Evolutionary conservation across 2,888 invertebrate genomes (phyloP), one percentile per base, ranked within the genome.

Genomic region (Ommatoiulus sabulosus): DNA sequence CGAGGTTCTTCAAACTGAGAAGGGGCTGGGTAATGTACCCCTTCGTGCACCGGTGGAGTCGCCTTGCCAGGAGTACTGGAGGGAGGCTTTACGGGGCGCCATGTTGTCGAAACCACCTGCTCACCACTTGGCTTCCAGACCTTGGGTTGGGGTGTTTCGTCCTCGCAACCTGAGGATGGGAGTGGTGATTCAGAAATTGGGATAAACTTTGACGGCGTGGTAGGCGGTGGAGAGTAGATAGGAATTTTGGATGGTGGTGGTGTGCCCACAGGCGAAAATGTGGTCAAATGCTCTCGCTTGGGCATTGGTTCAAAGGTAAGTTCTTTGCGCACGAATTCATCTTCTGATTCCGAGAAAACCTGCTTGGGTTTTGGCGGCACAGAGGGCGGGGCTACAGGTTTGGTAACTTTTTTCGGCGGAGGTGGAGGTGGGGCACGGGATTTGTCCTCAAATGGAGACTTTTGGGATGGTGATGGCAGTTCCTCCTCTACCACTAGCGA

Each of bases 1-100:
- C 89, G 48, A 7, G 94, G 94, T 89, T 93, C 92, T 90, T 94
- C 94, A 91, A 94, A 94, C 90, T 93, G 93, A 0, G 90, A 89
- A 4, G 90, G 90, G 12, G 90, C 90, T 35, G 90, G 89, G n/a
- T 90, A 90, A 48, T 89, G 44, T 10, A 57, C 10, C 44, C 15
- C 35, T 20, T 80, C 46, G 44, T 87, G 63, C 20, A 90, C 87
- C 35, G 89, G 90, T 48, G 89, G n/a, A 15, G 87, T 87, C 5
- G 88, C 44, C 43, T 87, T 87, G 7, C 46, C 44, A 8, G 52
- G 52, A 3, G 80, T 80, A 8, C 35, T 12, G 10, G 84, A 20
- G 2, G 88, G 88, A 7, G 88, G 88, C 57, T 87, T 86, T 15
- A 88, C 88, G 3, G 89, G 87, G n/a, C 85, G 87, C 89, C 89